Percentiles rank a stretch among this genome's conserved stretches.
phyloP scores from a whole-genome alignment of 2,797 vertebrate genomes.

The Melanotaenia parkinsoni region DNA sequence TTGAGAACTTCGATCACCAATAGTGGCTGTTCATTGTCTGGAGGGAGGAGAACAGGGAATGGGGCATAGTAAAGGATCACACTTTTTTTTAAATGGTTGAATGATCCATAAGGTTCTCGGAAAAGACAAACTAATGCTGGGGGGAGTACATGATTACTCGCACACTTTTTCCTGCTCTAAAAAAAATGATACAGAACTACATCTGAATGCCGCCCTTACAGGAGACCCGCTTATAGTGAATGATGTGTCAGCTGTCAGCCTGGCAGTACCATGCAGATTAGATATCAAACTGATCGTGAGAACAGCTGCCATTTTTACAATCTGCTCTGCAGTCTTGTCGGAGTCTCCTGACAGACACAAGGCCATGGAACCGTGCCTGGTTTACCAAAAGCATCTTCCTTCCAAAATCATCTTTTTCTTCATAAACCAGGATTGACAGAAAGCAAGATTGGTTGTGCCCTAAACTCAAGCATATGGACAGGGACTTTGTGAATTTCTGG shows the following conservation, averaged over 20 bases:
- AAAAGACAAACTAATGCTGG: neutral
- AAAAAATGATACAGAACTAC: conserved; percentile 6
- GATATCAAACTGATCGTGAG: conserved; percentile 50
- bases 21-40: neutral
- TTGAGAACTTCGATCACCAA: neutral
- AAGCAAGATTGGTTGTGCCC: conserved; percentile 49
- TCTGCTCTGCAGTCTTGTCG: conserved; percentile 51
- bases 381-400: conserved; percentile 60
- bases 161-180: conserved; percentile 26
- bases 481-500: conserved; percentile 44
- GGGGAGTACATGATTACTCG: neutral
- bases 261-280: conserved; percentile 50
- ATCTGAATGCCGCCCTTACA: conserved; percentile 20
- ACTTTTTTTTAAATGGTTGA: neutral
- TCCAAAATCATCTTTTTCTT: conserved; percentile 61
- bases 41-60: neutral
- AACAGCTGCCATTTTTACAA: conserved; percentile 51
- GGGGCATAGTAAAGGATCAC: too few species aligned
- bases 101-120: neutral
- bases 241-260: conserved; percentile 54
- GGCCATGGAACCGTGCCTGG: conserved; percentile 53
- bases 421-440: conserved; percentile 62
- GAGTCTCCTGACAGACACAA: conserved; percentile 57
- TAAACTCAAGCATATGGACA: conserved; percentile 40
- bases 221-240: conserved; percentile 18